Conservation (phyloP, 2,797 vertebrate genomes). For the Okamejei kenojei region DNA sequence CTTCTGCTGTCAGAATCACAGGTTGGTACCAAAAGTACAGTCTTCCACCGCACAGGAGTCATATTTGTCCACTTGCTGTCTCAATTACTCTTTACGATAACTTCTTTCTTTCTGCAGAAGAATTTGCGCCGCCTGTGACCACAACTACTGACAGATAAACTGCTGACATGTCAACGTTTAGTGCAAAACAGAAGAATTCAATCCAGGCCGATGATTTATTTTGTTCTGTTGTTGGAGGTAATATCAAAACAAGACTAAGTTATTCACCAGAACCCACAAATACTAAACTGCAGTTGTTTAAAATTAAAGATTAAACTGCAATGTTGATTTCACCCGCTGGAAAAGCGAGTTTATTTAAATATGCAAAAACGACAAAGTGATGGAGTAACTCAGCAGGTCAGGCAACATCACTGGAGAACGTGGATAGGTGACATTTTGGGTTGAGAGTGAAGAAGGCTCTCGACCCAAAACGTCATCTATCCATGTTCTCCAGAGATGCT, state of each 20-base stretch:
- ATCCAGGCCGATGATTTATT: background rate
- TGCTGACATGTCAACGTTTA: background rate
- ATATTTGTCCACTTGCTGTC: background rate
- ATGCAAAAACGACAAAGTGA: too few relatives aligned
- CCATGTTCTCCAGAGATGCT: too few relatives aligned
- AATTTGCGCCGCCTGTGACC: background rate
- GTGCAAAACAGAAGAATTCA: background rate
- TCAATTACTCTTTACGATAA: background rate
- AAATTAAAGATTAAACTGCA: background rate
- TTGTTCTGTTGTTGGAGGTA: background rate
- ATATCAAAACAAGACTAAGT: background rate
- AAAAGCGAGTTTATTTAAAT: background rate
- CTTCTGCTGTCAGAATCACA: background rate
- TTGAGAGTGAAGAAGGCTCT: too few relatives aligned
- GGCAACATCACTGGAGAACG: too few relatives aligned
- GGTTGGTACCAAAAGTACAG: background rate
- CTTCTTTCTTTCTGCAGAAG: background rate
- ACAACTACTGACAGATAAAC: background rate
- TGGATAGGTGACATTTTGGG: too few relatives aligned
- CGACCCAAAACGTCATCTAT: too few relatives aligned
- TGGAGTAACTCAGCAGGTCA: too few relatives aligned
- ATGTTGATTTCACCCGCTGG: too few relatives aligned
- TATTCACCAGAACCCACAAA: background rate
- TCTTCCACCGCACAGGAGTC: background rate
- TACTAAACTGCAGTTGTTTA: background rate